Base-by-base conservation (phyloP, 2,797 vertebrate genomes). In the Pelodytes ibericus region DNA sequence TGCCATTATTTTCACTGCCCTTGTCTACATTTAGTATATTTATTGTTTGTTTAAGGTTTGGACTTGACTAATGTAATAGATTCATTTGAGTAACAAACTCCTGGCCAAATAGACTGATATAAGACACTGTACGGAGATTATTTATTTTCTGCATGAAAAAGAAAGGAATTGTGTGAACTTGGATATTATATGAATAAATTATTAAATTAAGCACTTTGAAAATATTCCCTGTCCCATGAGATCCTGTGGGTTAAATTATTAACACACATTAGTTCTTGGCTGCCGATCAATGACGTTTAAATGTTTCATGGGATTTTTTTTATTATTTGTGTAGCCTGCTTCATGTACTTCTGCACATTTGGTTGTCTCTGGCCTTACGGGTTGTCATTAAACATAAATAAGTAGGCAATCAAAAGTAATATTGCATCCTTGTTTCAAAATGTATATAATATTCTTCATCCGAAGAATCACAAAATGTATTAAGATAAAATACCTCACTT, bases 191-290 rank as follows among this genome's bases (percentile, higher is more conserved):
- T 39, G 44, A 62, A 78, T 72, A 66, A 72, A 78, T 72, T 41
- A 78, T 72, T 72, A 22, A 72, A 78, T 77, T 72, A 77, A 18
- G 44, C 53, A 72, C 69, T 72, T 72, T 67, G 66, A 58, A 71
- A 49, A 47, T 41, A 27, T 22, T 31, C 24, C 2, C 15, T 60
- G 29, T 53, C 63, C 56, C 63, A 53, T 4, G 13, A 41, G 75
- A 56, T 24, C 4, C 67, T 31, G 16, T 57, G 72, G 24, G 66
- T 51, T 78, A 68, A 78, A 78, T 78, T 78, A 78, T 78, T 78
- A 67, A 78, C 63, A 78, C 63, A 59, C 76, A 78, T 78, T 78
- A 78, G 70, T 72, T 78, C 70, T 78, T 51, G 76, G 76, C 71
- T 68, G 63, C 24, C 49, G 62, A 68, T 68, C 76, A 78, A 72